These are phyloP conservation scores for Melitaea cinxia DNA, from an alignment of 1,140 invertebrate genomes.

Conservation along the genomic window DNA sequence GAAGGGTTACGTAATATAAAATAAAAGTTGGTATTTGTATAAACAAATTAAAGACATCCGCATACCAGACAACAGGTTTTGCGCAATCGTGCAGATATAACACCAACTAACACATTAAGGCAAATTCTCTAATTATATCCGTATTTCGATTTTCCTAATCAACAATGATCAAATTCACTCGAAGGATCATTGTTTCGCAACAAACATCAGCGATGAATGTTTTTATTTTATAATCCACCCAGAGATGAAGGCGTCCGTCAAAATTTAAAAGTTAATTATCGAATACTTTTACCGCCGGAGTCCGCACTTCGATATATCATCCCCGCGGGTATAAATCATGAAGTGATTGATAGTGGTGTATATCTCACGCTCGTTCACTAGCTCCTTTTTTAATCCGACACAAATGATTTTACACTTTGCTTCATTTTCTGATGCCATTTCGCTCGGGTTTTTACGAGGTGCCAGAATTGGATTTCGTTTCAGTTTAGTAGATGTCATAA, in stretches of 20 bases:
- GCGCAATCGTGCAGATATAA: slow-evolving; percentile 18
- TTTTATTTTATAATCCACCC: slow-evolving; percentile 24
- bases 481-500: slow-evolving; percentile 16
- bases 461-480: slow-evolving; percentile 20
- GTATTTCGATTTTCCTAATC: not conserved
- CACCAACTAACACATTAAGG: slow-evolving; percentile 12
- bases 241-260: slow-evolving; percentile 71
- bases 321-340: slow-evolving; percentile 72
- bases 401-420: slow-evolving; percentile 77
- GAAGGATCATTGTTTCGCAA: slow-evolving; percentile 1
- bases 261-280: slow-evolving; percentile 81
- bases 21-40: slow-evolving; percentile 24
- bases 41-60: slow-evolving; percentile 36
- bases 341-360: slow-evolving; percentile 73
- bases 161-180: not conserved
- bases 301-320: slow-evolving; percentile 69
- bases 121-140: not conserved
- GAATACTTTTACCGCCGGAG: slow-evolving; percentile 63
- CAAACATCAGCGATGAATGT: not conserved
- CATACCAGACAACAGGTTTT: slow-evolving; percentile 37
- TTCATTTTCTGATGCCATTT: slow-evolving; percentile 69
- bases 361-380: slow-evolving; percentile 73
- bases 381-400: slow-evolving; percentile 78
- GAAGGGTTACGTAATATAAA: slow-evolving; percentile 21
- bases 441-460: slow-evolving; percentile 52